Evolutionary conservation across 2,113 vertebrate genomes (phyloP), one percentile per base, ranked within the genome.

Genomic region (Syngnathus floridae): DNA sequence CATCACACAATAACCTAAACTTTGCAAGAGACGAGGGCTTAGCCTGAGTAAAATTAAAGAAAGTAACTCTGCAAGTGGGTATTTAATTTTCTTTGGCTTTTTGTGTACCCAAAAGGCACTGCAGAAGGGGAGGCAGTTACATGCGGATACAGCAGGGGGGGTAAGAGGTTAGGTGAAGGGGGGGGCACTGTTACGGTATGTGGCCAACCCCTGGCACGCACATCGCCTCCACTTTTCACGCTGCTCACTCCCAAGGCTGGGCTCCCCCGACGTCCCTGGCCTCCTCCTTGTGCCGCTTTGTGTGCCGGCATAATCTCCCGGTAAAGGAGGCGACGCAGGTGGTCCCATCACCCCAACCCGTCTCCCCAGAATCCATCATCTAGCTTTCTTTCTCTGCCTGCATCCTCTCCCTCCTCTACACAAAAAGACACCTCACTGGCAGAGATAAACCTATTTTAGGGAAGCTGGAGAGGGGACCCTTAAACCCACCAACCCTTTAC

Each of bases 141-240:
- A 46, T 19, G 40, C 22, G 22, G 16, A 43, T 46, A 22, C 41
- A 46, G 61, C 41, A 62, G 14, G 61, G 41, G 21, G 41, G 22
- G 37, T n/a, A 38, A 61, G 38, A 21, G 60, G 60, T 26, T 49
- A 35, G 26, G 40, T 31, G 13, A 46, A 49, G 56, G 26, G 64
- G 73, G 51, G 75, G 70, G 19, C 45, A 64, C 71, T 75, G 80
- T 70, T 82, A 85, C 79, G 72, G 81, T 82, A 84, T 86, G 84
- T 87, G 86, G 86, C 81, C 83, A 82, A 88, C 86, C 88, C 85
- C 86, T 89, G 87, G 87, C 88, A 91, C 87, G 85, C 85, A 91
- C 78, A 90, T 89, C 91, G 91, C 71, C 84, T 91, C 75, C 51
- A 76, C 87, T 91, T 91, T 89, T 79, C 90, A 91, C 90, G 86